Evolutionary conservation across 2,888 invertebrate species (phyloP).

Genomic region (Parnassius smintheus): DNA sequence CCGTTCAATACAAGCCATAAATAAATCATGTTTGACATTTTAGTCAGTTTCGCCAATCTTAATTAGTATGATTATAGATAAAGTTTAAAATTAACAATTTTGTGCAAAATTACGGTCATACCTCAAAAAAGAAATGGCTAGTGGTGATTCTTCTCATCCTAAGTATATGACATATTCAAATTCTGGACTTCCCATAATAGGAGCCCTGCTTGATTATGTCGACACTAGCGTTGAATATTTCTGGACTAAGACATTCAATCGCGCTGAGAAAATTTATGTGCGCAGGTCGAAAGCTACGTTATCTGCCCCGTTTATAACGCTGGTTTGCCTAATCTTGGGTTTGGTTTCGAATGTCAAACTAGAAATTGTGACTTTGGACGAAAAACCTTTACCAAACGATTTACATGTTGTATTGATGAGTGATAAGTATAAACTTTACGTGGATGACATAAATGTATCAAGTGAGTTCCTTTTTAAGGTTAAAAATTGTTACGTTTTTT

Average conservation of each 20-base stretch:
- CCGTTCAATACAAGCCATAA: too few relatives aligned
- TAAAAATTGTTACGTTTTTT: neutral
- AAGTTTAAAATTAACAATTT: neutral
- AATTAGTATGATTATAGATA: too few relatives aligned
- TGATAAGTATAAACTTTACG: slow-evolving; percentile 62
- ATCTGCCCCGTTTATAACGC: slow-evolving; percentile 55
- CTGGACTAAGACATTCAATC: slow-evolving; percentile 45
- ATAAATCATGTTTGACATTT: too few relatives aligned
- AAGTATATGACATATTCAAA: slow-evolving; percentile 60
- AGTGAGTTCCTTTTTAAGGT: slow-evolving; percentile 48
- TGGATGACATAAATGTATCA: slow-evolving; percentile 66
- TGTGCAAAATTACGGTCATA: slow-evolving; percentile 1
- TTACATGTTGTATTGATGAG: slow-evolving; percentile 68
- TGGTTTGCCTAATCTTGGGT: slow-evolving; percentile 57
- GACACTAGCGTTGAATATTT: slow-evolving; percentile 58
- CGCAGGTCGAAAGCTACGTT: slow-evolving; percentile 46
- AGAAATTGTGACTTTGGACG: slow-evolving; percentile 62
- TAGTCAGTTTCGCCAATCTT: too few relatives aligned
- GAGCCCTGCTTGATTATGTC: slow-evolving; percentile 64
- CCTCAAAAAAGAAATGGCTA: slow-evolving; percentile 38
- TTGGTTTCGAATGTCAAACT: slow-evolving; percentile 63
- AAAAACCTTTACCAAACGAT: slow-evolving; percentile 56
- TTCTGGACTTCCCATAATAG: slow-evolving; percentile 57
- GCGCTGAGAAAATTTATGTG: slow-evolving; percentile 52
- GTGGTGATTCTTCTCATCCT: slow-evolving; percentile 38